Percentiles rank a stretch among this genome's conserved stretches.
Evolutionary conservation across 2,113 vertebrate genomes (phyloP).

Genomic region (Entosphenus tridentatus): DNA sequence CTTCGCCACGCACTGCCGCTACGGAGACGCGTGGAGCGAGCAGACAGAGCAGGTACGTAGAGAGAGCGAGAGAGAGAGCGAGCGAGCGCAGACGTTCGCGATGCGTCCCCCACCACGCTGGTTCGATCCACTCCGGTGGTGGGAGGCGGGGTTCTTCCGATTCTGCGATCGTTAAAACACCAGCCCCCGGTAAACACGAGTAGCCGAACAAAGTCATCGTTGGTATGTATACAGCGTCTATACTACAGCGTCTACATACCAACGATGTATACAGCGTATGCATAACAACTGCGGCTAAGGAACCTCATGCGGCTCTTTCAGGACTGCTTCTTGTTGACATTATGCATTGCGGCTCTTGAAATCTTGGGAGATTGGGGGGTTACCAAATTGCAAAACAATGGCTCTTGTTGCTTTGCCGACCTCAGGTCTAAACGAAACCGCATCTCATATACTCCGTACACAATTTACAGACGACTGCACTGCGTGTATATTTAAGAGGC

Average conservation of each 20-base stretch:
- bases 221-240: background rate
- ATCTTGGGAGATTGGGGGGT: too few species aligned
- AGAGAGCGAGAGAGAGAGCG: background rate
- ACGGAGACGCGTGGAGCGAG: slow-evolving; percentile 34
- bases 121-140: background rate
- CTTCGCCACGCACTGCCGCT: slow-evolving; percentile 67
- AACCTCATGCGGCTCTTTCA: too few species aligned
- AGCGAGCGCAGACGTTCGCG: background rate
- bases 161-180: slow-evolving; percentile 3
- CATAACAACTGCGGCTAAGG: too few species aligned
- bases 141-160: background rate
- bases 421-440: too few species aligned
- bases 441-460: too few species aligned
- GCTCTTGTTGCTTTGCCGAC: too few species aligned
- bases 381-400: too few species aligned
- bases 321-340: too few species aligned
- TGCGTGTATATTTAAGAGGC: too few species aligned
- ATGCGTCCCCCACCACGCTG: background rate
- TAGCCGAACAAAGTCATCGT: background rate
- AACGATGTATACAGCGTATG: too few species aligned
- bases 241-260: background rate
- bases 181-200: background rate
- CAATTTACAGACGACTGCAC: too few species aligned
- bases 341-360: too few species aligned
- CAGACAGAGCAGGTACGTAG: slow-evolving; percentile 57